Evolutionary conservation across 2,888 invertebrate genomes (phyloP), one percentile per base, ranked within the genome.

Genomic region (Atethmia centrago): DNA sequence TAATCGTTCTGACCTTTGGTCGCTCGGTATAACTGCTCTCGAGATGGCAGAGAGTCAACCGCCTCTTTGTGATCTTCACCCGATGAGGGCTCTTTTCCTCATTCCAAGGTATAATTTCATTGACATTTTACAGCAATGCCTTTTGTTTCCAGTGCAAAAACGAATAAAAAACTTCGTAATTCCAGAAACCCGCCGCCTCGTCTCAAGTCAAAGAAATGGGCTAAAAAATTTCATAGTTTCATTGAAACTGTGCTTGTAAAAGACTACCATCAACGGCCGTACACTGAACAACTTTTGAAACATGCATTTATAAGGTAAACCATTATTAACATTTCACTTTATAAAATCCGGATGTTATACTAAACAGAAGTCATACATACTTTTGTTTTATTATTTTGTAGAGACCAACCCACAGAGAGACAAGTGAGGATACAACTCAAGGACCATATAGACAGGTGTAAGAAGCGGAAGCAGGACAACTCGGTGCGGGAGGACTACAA

Each of bases 1-100:
- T 96, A 99, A 99, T 97, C 98, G 99, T 90, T 98, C 98, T 89
- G 99, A 99, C 95, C 97, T 99, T 80, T 98, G 98, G 98, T 98
- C 98, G 64, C 97, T 98, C 85, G 99, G 99, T 90, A 99, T 99
- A 91, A 99, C 99, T 75, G 99, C 99, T 68, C 97, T 99, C 83
- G 99, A 99, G 97, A 99, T 99, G 99, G 99, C 99, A 75, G 99
- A 99, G 97, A 99, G 99, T 90, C 99, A 99, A 96, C 99, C 99
- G 82, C 99, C 99, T 55, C 97, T 99, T 77, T 99, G 99, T 97
- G 99, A 99, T 97, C 97, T 99, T 94, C 99, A 99, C 97, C 99
- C 99, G 40, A 99, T 99, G 99, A 97, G 99, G 93, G 99, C 99
- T 85, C 97, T 99, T 87, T 99, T 99, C 96, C 97, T 99, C 90